These are phyloP conservation scores for Hirudo medicinalis DNA, from an alignment of 1,140 invertebrate species.

Conservation along the genomic window DNA sequence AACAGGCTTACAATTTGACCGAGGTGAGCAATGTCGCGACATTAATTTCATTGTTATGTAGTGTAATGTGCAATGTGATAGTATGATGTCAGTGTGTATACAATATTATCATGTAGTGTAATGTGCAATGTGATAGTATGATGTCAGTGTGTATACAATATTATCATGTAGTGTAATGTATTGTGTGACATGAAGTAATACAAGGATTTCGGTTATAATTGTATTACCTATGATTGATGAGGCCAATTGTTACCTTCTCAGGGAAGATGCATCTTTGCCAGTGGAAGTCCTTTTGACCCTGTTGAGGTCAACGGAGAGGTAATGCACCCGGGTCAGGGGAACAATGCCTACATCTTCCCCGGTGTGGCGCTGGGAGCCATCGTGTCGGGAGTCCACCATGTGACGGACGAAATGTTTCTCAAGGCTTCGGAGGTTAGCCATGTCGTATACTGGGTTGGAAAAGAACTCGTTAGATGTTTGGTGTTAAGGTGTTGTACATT, in stretches of 20 bases:
- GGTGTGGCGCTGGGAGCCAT: conserved; percentile 38
- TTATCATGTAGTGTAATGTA: too few relatives aligned
- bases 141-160: neutral
- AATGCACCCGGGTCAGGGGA: conserved; percentile 37
- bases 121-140: too few relatives aligned
- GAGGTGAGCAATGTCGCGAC: conserved; percentile 25
- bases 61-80: too few relatives aligned
- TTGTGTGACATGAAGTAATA: too few relatives aligned
- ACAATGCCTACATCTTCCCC: conserved; percentile 43
- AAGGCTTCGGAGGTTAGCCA: conserved; percentile 35
- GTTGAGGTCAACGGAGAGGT: conserved; percentile 32
- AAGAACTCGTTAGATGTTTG: neutral
- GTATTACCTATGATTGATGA: neutral
- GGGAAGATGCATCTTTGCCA: conserved; percentile 39
- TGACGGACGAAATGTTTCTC: conserved; percentile 38
- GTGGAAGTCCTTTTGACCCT: conserved; percentile 38
- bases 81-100: too few relatives aligned
- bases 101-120: neutral
- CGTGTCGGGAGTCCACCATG: conserved; percentile 32
- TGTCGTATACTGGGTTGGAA: neutral
- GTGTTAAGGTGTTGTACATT: too few relatives aligned
- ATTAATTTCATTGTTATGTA: neutral
- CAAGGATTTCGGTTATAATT: too few relatives aligned
- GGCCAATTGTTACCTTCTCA: conserved; percentile 18
- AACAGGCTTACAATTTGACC: conserved; percentile 36